A percentile compares a stretch with the other conserved stretches of the same genome.
These are phyloP conservation scores for Sarcophaga subvicina DNA, from an alignment of 2,888 invertebrate species.

Conservation along the genomic window DNA sequence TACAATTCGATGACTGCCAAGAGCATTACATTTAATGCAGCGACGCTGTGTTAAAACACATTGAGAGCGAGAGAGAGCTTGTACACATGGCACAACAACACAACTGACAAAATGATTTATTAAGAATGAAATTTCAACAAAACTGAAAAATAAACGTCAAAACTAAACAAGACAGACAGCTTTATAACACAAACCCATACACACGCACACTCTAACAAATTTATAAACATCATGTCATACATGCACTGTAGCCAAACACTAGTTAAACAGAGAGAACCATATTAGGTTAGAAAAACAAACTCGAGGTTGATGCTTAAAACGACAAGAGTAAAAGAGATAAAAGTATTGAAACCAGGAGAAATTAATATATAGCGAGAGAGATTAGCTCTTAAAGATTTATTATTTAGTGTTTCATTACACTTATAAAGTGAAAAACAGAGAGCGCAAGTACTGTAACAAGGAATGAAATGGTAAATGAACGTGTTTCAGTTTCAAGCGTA, in stretches of 20 bases:
- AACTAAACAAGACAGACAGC: slow-evolving; percentile 65
- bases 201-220: not conserved
- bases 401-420: not conserved
- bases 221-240: not conserved
- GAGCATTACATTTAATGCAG: not conserved
- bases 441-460: not conserved
- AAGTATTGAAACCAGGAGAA: not conserved
- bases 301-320: not conserved
- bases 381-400: slow-evolving; percentile 26
- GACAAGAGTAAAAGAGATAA: not conserved
- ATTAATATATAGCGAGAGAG: not conserved
- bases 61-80: slow-evolving; percentile 49
- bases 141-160: slow-evolving; percentile 70
- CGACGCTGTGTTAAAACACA: slow-evolving; percentile 13
- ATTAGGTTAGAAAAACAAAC: not conserved
- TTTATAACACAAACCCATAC: slow-evolving; percentile 45
- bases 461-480: not conserved
- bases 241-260: not conserved
- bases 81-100: slow-evolving; percentile 25
- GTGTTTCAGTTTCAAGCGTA: slow-evolving; percentile 11
- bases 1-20: not conserved
- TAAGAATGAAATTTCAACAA: slow-evolving; percentile 73
- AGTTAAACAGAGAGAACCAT: slow-evolving; percentile 26
- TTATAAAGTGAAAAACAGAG: not conserved
- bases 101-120: slow-evolving; percentile 72